phyloP scores from a whole-genome alignment of 2,888 invertebrate genomes.

The Synergus laeviventris region DNA sequence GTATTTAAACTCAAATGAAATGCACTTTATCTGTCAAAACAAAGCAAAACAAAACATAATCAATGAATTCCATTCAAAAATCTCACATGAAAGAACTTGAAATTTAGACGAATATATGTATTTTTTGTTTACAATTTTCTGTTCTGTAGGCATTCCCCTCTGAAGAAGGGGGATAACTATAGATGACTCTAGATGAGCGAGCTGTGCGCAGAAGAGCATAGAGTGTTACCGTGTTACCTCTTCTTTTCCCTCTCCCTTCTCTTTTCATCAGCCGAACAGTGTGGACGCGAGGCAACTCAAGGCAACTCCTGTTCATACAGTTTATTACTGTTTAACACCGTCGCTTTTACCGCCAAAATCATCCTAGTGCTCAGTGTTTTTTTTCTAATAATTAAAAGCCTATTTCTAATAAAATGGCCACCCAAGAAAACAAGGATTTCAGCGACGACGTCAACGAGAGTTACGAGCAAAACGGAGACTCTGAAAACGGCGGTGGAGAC shows the following conservation, averaged over 20 bases:
- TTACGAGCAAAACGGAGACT: slow-evolving; percentile 77
- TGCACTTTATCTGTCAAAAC: background rate
- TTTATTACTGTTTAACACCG: background rate
- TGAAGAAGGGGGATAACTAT: background rate
- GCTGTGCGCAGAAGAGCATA: slow-evolving; percentile 17
- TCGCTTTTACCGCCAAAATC: slow-evolving; percentile 17
- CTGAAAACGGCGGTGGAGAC: slow-evolving; percentile 83
- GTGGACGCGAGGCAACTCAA: slow-evolving; percentile 66
- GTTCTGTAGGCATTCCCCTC: too few species aligned
- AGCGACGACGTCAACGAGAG: slow-evolving; percentile 70
- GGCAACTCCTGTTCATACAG: slow-evolving; percentile 29
- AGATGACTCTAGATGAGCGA: too few species aligned
- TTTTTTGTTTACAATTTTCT: background rate
- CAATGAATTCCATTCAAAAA: background rate
- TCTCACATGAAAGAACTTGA: background rate
- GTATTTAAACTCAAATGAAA: too few species aligned
- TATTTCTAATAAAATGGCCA: slow-evolving; percentile 65
- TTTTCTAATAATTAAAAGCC: slow-evolving; percentile 45
- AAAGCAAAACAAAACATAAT: background rate
- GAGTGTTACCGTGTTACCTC: too few species aligned
- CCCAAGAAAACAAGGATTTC: slow-evolving; percentile 75
- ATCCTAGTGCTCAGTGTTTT: slow-evolving; percentile 49
- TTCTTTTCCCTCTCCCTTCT: slow-evolving; percentile 66
- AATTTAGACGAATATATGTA: background rate
- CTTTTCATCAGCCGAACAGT: slow-evolving; percentile 70